Evolutionary conservation across 2,888 invertebrate genomes (phyloP).

Genomic region (Tetanocera ferruginea): DNA sequence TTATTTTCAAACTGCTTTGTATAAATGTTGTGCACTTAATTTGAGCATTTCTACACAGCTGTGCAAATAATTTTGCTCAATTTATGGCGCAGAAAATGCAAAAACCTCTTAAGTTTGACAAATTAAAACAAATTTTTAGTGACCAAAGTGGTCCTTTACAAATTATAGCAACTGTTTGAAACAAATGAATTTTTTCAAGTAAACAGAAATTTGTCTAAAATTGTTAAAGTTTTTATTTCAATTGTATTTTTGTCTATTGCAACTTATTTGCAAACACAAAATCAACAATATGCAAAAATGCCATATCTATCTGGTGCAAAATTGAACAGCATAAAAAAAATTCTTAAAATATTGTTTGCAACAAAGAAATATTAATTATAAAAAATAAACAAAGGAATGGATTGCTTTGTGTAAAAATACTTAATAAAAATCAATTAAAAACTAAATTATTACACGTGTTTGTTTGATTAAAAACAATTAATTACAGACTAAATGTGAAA

Average conservation of each 20-base stretch:
- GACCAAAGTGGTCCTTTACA: background rate
- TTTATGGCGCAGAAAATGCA: background rate
- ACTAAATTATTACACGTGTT: background rate
- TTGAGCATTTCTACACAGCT: background rate
- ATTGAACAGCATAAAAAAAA: background rate
- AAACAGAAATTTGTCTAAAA: too few species aligned
- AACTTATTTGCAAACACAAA: too few species aligned
- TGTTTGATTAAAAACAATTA: too few species aligned
- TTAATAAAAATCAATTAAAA: background rate
- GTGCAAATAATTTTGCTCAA: background rate
- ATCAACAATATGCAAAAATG: too few species aligned
- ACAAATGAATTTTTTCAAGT: background rate
- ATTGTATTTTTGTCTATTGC: too few species aligned
- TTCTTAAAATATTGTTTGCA: background rate
- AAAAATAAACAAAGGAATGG: constrained; percentile 1
- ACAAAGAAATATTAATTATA: background rate
- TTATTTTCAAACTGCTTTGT: background rate
- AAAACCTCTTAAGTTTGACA: background rate
- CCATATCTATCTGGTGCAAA: background rate
- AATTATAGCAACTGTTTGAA: background rate
- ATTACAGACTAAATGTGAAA: constrained; percentile 5
- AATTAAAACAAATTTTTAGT: background rate
- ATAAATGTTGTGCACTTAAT: constrained; percentile 15
- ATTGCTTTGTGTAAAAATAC: background rate
- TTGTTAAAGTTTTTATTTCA: too few species aligned